These are phyloP conservation scores for Rotaria magnacalcarata DNA, from an alignment of 2,888 invertebrate genomes.

Conservation along the genomic window DNA sequence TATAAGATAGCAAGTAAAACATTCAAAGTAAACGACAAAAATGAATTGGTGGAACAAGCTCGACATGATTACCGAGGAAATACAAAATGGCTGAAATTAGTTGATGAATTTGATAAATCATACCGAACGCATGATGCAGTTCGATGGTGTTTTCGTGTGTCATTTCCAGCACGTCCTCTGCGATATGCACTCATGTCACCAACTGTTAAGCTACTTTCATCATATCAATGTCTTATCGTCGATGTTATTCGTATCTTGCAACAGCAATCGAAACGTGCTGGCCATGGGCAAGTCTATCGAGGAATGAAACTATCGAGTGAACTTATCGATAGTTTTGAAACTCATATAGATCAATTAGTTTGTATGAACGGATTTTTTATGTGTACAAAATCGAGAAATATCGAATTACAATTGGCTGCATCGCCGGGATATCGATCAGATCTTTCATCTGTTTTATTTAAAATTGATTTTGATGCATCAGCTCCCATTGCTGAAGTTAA, in stretches of 20 bases:
- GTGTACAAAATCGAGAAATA: not conserved
- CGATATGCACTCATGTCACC: not conserved
- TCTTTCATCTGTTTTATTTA: not conserved
- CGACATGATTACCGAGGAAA: not conserved
- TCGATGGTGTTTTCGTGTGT: not conserved
- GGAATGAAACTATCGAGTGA: not conserved
- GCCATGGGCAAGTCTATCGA: not conserved
- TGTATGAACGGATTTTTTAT: not conserved
- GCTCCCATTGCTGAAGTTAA: not conserved
- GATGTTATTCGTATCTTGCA: not conserved
- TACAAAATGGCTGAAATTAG: not conserved
- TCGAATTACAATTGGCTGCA: not conserved
- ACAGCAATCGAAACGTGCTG: not conserved
- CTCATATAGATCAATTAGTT: not conserved
- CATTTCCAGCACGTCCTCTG: not conserved
- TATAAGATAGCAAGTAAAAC: not conserved
- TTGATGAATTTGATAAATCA: not conserved
- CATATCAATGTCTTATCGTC: not conserved
- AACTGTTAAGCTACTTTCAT: not conserved
- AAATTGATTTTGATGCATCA: slow-evolving; percentile 1
- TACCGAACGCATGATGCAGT: not conserved
- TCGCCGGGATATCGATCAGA: not conserved
- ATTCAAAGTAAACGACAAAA: not conserved
- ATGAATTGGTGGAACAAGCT: not conserved
- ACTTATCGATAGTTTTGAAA: not conserved